These are phyloP conservation scores for Mallotus villosus DNA, from an alignment of 2,797 vertebrate genomes.

Conservation along the genomic window DNA sequence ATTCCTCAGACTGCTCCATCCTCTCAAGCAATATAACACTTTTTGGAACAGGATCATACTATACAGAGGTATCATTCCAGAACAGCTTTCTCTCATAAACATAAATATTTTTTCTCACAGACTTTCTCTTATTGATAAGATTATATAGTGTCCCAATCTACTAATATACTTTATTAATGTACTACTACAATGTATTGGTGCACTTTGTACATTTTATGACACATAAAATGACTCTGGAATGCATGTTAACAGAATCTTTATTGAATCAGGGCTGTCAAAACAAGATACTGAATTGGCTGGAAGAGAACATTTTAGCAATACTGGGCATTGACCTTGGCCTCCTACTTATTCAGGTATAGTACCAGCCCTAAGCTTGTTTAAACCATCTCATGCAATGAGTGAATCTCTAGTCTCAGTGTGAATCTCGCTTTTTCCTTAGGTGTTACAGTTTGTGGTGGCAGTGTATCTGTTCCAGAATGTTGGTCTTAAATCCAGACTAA, in stretches of 20 bases:
- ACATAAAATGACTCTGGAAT: background rate
- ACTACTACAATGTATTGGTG: too few relatives aligned
- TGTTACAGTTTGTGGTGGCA: background rate
- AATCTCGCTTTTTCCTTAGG: background rate
- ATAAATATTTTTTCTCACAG: too few relatives aligned
- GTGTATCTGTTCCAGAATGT: conserved; percentile 1
- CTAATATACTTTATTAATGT: too few relatives aligned
- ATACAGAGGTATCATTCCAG: background rate
- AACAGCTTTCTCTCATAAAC: background rate
- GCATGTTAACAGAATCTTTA: background rate
- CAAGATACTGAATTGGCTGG: background rate
- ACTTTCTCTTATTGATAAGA: background rate
- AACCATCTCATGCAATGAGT: background rate
- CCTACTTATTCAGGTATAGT: background rate
- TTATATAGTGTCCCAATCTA: too few relatives aligned
- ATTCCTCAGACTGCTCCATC: background rate
- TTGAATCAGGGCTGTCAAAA: background rate
- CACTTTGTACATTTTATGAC: too few relatives aligned
- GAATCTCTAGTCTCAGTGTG: background rate
- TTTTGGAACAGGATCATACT: background rate
- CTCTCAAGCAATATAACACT: background rate
- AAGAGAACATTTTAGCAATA: background rate
- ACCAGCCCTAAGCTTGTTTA: background rate
- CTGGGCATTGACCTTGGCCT: background rate
- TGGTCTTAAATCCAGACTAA: background rate